Evolutionary conservation across 2,113 vertebrate genomes (phyloP).

Genomic region (Pterocles burchelli): DNA sequence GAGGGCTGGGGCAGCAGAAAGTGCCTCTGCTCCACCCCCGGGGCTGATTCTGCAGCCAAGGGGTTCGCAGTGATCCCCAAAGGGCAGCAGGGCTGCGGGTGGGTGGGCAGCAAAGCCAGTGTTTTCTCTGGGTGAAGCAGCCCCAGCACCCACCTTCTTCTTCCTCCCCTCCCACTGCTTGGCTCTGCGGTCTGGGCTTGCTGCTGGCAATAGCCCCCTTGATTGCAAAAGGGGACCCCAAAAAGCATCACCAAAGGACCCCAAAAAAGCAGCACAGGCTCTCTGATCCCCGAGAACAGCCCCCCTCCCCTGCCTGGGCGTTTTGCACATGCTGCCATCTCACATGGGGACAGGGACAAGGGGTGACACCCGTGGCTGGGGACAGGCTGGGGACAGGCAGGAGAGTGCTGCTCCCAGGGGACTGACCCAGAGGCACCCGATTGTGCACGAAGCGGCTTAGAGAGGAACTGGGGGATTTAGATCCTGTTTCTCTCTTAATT

Average conservation of each 20-base stretch:
- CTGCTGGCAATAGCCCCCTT: neutral
- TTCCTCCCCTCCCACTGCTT: neutral
- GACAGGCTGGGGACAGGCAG: neutral
- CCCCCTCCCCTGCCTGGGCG: accelerated
- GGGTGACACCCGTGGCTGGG: neutral
- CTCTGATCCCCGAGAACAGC: neutral
- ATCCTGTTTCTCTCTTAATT: slow-evolving; percentile 38
- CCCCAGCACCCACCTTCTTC: neutral
- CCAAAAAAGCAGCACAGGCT: neutral
- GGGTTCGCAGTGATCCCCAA: accelerated
- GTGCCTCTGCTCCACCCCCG: accelerated
- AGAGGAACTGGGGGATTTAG: slow-evolving; percentile 33
- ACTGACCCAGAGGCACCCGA: accelerated
- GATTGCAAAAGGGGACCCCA: neutral
- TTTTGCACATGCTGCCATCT: neutral
- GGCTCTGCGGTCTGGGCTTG: neutral
- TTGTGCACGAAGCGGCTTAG: neutral
- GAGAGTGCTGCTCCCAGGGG: neutral
- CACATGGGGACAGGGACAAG: accelerated
- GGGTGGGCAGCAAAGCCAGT: neutral
- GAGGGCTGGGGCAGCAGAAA: neutral
- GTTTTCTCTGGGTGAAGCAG: neutral
- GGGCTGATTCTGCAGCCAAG: neutral
- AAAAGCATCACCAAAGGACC: neutral
- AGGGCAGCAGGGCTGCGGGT: accelerated